Conservation (phyloP, 1,140 invertebrate species). For the Galendromus occidentalis region DNA sequence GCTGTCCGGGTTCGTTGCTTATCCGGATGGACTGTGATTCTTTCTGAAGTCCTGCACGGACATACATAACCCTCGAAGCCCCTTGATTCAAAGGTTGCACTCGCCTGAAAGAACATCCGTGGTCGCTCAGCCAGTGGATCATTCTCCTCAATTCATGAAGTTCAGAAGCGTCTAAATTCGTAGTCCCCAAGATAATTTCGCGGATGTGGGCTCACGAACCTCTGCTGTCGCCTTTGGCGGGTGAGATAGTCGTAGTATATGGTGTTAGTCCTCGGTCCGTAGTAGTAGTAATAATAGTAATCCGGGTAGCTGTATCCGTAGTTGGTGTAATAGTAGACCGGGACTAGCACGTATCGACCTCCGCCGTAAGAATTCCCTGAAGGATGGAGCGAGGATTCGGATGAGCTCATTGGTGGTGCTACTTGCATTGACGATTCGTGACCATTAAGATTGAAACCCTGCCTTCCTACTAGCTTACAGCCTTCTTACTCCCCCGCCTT, state of each 20-base stretch:
- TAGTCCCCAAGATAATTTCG: too few species aligned
- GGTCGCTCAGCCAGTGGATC: too few species aligned
- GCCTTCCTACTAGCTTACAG: too few species aligned
- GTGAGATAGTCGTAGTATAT: not conserved
- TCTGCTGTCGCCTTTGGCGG: not conserved
- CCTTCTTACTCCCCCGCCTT: too few species aligned
- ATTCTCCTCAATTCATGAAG: too few species aligned
- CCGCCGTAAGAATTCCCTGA: not conserved
- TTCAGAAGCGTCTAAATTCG: too few species aligned
- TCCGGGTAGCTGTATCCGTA: not conserved
- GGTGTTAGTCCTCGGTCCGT: not conserved
- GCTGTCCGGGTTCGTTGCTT: too few species aligned
- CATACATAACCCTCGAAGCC: not conserved
- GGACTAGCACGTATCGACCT: not conserved
- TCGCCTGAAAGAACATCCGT: not conserved
- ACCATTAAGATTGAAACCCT: too few species aligned
- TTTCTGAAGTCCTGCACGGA: not conserved
- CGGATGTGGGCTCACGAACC: not conserved
- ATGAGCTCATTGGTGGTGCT: too few species aligned
- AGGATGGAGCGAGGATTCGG: not conserved
- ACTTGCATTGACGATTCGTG: too few species aligned
- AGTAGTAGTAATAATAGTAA: conserved; percentile 8
- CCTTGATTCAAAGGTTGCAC: not conserved
- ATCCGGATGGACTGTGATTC: too few species aligned
- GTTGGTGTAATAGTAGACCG: not conserved